These are phyloP conservation scores for Dascyllus trimaculatus DNA, from an alignment of 2,113 vertebrate species.

Conservation along the genomic window DNA sequence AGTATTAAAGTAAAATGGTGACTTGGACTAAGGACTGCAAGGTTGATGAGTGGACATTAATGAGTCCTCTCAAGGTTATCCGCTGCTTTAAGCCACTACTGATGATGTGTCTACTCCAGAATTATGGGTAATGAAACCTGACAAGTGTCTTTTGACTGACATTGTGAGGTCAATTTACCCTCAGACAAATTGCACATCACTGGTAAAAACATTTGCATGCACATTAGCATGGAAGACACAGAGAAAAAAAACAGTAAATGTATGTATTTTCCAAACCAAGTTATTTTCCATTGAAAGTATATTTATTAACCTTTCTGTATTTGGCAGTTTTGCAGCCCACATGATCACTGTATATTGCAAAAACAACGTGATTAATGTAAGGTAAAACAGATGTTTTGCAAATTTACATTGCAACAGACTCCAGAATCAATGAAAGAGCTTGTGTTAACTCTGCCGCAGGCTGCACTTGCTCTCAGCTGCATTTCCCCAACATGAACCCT, in stretches of 20 bases:
- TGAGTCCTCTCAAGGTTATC: slow-evolving; percentile 80
- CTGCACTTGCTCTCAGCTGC: slow-evolving; percentile 4
- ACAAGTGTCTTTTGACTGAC: slow-evolving; percentile 82
- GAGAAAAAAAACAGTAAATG: not conserved
- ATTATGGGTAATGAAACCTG: slow-evolving; percentile 79
- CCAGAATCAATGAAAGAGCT: not conserved
- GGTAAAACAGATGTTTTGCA: slow-evolving; percentile 1
- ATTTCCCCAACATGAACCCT: slow-evolving; percentile 1
- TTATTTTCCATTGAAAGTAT: not conserved
- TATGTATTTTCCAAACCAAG: fast-evolving
- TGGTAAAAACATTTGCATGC: slow-evolving; percentile 33
- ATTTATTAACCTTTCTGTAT: not conserved
- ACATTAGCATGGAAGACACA: not conserved
- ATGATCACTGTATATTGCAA: not conserved
- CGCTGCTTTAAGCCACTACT: slow-evolving; percentile 74
- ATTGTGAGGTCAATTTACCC: slow-evolving; percentile 73
- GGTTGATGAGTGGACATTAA: slow-evolving; percentile 80
- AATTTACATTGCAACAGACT: not conserved
- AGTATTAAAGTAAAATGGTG: slow-evolving; percentile 23
- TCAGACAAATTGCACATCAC: slow-evolving; percentile 68
- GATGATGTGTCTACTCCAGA: slow-evolving; percentile 59
- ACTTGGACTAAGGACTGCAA: slow-evolving; percentile 55
- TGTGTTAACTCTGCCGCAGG: slow-evolving; percentile 10
- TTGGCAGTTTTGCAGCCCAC: not conserved
- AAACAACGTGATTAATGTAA: slow-evolving; percentile 14